Base-by-base conservation (phyloP, 1,140 invertebrate genomes). In the Sitobion miscanthi region DNA sequence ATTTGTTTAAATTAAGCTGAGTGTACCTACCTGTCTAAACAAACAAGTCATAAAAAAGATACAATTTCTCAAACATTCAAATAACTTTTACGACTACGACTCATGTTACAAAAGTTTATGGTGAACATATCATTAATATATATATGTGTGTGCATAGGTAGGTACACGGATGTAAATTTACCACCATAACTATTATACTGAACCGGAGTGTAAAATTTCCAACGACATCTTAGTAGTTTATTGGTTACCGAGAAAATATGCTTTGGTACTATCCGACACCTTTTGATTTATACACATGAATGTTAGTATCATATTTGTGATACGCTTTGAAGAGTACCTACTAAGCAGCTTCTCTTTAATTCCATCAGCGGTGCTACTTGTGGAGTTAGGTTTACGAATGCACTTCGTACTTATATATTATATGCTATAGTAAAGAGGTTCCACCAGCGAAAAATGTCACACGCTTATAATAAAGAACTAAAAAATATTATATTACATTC, bases 261-360 rank as follows among this genome's bases (percentile, higher is more conserved):
- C 62, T 77, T 77, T n/a, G 30, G 62, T 77, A 17, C 62, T 77
- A 77, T 77, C 30, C 62, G 62, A 77, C 62, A 77, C 62, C 30
- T 77, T 77, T 77, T 77, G 62, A 35, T 77, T 77, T 77, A 77
- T 77, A 77, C 14, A 77, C 62, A n/a, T 77, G 30, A n/a, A 77
- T 77, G 62, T 77, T 17, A 17, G 62, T 35, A 77, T 77, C 62
- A n/a, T 77, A 77, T 77, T 77, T 35, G 30, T 77, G 62, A 77
- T 77, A 77, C n/a, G n/a, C 62, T 77, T 77, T 77, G 62, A 77
- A 77, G n/a, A 77, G 62, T n/a, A 77, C 42, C 42, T 42, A 42
- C 62, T 77, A 77, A 77, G 62, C 14, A 77, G 62, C 62, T 77
- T 77, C 62, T n/a, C 62, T 69, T 69, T 77, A 77, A 77, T 77